A percentile compares a stretch with the other conserved stretches of the same genome.
These are phyloP conservation scores for Parnassius apollo DNA, from an alignment of 2,888 invertebrate species.

Conservation along the genomic window DNA sequence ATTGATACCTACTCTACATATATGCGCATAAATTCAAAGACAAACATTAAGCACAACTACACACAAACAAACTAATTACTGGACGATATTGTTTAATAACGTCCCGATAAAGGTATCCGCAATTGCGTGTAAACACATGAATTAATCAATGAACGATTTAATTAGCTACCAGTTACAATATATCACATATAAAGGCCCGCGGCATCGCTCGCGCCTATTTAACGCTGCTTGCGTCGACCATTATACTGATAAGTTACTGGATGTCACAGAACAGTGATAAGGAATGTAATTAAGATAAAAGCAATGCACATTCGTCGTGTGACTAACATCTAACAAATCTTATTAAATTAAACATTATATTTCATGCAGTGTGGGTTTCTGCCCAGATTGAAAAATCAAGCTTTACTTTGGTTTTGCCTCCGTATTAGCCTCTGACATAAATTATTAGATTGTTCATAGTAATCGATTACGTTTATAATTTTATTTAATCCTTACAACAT, in stretches of 20 bases:
- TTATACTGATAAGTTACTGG: conserved; percentile 10
- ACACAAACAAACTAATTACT: conserved; percentile 16
- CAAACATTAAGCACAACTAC: conserved; percentile 7
- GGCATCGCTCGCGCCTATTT: conserved; percentile 1
- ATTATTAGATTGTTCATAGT: too few relatives aligned
- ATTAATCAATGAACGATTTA: conserved; percentile 43
- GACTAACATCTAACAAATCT: conserved; percentile 11
- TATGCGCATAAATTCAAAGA: conserved; percentile 2
- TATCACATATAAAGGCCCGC: conserved; percentile 13
- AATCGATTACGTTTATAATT: too few relatives aligned
- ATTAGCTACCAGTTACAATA: conserved; percentile 27
- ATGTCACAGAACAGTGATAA: conserved; percentile 16
- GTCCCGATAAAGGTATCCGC: conserved; percentile 29
- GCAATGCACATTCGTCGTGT: neutral
- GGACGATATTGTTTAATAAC: conserved; percentile 31
- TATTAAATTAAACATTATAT: too few relatives aligned
- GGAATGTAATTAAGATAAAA: conserved; percentile 20
- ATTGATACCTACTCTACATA: neutral
- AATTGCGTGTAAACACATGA: conserved; percentile 41
- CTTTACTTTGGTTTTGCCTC: too few relatives aligned
- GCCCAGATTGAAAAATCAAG: too few relatives aligned
- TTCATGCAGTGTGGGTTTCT: too few relatives aligned
- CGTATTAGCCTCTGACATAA: too few relatives aligned
- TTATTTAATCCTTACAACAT: too few relatives aligned
- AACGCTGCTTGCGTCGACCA: neutral